Evolutionary conservation across 2,888 invertebrate genomes (phyloP).

Genomic region (Metopia argyrocephala): DNA sequence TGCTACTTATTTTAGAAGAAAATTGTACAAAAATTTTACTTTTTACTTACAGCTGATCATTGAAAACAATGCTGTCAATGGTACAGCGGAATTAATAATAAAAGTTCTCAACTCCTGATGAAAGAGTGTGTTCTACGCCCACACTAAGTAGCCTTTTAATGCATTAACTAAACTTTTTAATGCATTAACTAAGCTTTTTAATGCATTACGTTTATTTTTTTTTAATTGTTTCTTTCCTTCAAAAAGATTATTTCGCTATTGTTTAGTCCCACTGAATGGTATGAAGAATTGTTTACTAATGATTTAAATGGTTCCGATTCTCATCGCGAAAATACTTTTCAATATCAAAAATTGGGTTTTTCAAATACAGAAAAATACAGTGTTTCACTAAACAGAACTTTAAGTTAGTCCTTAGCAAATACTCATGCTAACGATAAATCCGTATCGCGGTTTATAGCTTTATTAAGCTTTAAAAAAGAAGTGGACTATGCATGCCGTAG

Average conservation of each 20-base stretch:
- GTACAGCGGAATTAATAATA: no score
- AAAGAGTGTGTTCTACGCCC: no score
- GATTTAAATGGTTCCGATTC: slow-evolving; percentile 82
- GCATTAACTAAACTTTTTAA: no score
- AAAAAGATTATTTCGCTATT: slow-evolving; percentile 80
- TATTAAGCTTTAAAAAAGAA: slow-evolving; percentile 82
- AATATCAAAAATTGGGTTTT: slow-evolving; percentile 67
- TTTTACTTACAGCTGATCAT: no score
- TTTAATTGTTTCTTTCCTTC: no score
- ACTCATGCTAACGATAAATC: slow-evolving; percentile 81
- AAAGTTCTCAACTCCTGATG: no score
- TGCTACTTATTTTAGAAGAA: no score
- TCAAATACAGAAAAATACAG: slow-evolving; percentile 69
- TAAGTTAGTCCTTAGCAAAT: slow-evolving; percentile 82
- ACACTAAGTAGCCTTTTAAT: no score
- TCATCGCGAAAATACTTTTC: slow-evolving; percentile 79
- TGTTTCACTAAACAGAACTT: slow-evolving; percentile 71
- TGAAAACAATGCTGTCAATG: no score
- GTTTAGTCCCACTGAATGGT: slow-evolving; percentile 79
- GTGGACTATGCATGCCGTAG: slow-evolving; percentile 85
- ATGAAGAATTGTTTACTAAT: slow-evolving; percentile 81
- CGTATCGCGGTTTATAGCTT: slow-evolving; percentile 81
- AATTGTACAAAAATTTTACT: no score
- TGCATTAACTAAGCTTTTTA: no score
- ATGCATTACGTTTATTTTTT: no score